Conservation (phyloP, 2,888 invertebrate genomes). For the Stenurella melanura region DNA sequence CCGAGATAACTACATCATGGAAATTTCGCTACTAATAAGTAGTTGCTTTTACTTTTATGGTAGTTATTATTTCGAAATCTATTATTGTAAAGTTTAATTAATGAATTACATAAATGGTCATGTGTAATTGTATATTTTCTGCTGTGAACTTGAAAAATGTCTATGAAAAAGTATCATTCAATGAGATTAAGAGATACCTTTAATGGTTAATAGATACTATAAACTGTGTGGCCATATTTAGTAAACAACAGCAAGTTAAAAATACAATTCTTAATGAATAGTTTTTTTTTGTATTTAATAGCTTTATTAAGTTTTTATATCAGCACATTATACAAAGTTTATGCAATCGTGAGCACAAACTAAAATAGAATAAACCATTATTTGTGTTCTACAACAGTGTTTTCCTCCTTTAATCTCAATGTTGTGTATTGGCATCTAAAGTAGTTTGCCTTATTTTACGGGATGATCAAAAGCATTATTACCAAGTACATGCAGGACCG, state of each 20-base stretch:
- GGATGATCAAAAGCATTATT: no score
- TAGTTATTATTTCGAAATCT: slow-evolving; percentile 25
- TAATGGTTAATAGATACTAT: slow-evolving; percentile 12
- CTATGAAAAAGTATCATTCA: slow-evolving; percentile 25
- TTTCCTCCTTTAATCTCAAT: no score
- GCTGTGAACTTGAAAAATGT: not conserved
- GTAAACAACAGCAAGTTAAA: not conserved
- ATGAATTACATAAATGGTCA: slow-evolving; percentile 36
- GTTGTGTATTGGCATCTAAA: no score
- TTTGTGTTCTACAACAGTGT: no score
- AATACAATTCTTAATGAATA: not conserved
- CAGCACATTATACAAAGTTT: not conserved
- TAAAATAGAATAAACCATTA: no score
- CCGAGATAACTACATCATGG: slow-evolving; percentile 25
- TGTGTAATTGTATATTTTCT: slow-evolving; percentile 31
- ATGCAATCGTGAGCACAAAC: no score
- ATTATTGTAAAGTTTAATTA: slow-evolving; percentile 30
- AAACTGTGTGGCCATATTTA: not conserved
- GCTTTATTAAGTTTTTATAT: not conserved
- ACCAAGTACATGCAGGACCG: no score
- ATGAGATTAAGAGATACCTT: slow-evolving; percentile 19
- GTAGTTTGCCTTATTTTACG: no score
- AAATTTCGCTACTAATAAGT: slow-evolving; percentile 22
- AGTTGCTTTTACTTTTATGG: slow-evolving; percentile 39
- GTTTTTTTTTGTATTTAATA: not conserved